phyloP scores from a whole-genome alignment of 2,888 invertebrate species.

The Chalcis sispes region DNA sequence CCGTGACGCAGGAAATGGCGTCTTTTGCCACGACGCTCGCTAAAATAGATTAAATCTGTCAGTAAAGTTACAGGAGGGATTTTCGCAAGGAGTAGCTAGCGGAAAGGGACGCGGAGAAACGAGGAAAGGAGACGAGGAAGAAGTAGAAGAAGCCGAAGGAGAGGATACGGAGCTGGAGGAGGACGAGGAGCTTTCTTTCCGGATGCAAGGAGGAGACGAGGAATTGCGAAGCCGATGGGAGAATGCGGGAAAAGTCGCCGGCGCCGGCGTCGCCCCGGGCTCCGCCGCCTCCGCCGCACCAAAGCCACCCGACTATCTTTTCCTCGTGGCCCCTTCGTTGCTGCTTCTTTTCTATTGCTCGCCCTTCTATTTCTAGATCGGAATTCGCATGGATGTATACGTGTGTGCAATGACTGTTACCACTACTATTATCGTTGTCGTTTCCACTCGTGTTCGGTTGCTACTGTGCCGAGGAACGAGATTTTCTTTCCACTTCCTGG shows the following conservation, averaged over 20 bases:
- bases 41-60: constrained; percentile 59
- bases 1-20: constrained; percentile 50
- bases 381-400: no score
- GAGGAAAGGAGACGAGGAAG: not conserved
- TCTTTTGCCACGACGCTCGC: constrained; percentile 42
- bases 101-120: not conserved
- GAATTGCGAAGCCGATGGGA: not conserved
- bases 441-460: no score
- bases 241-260: constrained; percentile 2
- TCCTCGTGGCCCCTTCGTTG: constrained; percentile 2
- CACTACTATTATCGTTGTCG: no score
- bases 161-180: constrained; percentile 2
- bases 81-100: constrained; percentile 24
- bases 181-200: constrained; percentile 30
- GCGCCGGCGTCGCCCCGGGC: not conserved
- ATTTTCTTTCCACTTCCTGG: no score
- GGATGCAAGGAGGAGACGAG: constrained; percentile 19
- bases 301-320: constrained; percentile 5
- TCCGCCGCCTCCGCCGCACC: not conserved
- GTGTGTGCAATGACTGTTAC: no score
- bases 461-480: no score
- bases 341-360: constrained; percentile 1
- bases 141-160: not conserved
- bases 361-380: not conserved
- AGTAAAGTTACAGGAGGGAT: constrained; percentile 53